Conservation (phyloP, 2,797 vertebrate genomes). For the Sciaenops ocellatus region DNA sequence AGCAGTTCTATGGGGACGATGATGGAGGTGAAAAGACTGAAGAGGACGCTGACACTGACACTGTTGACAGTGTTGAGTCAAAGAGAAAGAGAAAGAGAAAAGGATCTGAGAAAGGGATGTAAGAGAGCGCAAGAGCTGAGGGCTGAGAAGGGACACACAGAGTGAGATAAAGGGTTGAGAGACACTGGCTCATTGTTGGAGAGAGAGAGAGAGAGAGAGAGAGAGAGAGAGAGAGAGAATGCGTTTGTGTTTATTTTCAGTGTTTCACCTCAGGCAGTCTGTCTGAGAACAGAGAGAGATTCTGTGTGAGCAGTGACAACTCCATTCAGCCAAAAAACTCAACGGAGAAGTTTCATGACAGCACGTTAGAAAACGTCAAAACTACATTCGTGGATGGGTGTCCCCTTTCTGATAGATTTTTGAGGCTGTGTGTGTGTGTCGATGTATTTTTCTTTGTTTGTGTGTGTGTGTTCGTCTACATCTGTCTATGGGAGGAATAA, state of each 20-base stretch:
- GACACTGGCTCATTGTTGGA: not conserved
- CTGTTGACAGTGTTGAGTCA: too few species aligned
- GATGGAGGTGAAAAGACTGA: too few species aligned
- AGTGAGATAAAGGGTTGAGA: not conserved
- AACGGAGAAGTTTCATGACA: constrained; percentile 3
- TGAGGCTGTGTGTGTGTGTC: not conserved
- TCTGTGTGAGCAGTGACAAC: constrained; percentile 15
- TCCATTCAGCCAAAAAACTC: constrained; percentile 26
- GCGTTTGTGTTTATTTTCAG: constrained; percentile 22
- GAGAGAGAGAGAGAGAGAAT: not conserved
- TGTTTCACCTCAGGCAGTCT: constrained; percentile 12
- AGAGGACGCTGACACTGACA: too few species aligned
- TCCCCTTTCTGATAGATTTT: not conserved
- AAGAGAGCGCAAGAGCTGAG: not conserved
- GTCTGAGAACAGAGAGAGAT: constrained; percentile 6
- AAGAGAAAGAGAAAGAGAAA: too few species aligned
- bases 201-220: not conserved
- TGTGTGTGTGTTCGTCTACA: not conserved
- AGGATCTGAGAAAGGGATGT: constrained; percentile 12
- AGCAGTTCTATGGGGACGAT: too few species aligned
- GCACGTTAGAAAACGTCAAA: not conserved
- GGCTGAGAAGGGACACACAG: not conserved
- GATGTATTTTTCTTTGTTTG: not conserved
- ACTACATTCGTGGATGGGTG: not conserved
- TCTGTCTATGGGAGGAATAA: not conserved